Base-by-base conservation (phyloP, 2,888 invertebrate species). In the Amiota minor region DNA sequence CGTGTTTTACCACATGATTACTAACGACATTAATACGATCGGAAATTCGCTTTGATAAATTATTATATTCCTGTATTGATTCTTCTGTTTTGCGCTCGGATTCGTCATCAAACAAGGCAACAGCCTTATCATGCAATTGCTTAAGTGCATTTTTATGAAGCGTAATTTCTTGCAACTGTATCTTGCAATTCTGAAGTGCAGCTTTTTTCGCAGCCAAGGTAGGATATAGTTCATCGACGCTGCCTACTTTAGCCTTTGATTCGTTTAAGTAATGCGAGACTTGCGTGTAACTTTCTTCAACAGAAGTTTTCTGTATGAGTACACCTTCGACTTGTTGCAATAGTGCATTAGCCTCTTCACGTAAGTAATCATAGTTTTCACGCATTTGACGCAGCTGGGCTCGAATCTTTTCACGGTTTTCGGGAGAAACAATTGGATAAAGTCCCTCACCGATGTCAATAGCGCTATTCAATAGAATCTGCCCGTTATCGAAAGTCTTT, bases 201-300 rank as follows among this genome's bases (percentile, higher is more conserved):
- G 94, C 92, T 90, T 97, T 97, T 90, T 98, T 98, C 81, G 98
- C 96, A 1, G 95, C 94, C 68, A 98, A 91, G 0, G 94, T 95
- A 1, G 96, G 93, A 82, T 96, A 93, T 4, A 96, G 89, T 78
- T 94, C 93, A 71, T 93, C 92, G 70, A 93, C 93, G 55, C 93
- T 93, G 1, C 93, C 92, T 50, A 97, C 91, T 86, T 95, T 95
- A 68, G 92, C 92, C 87, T 95, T 94, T 0, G 93, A 93, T 80
- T 97, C 97, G 72, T 92, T 92, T 46, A 98, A 92, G 96, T 98
- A 98, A 86, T 94, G 93, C 79, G 94, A 94, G 9, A 97, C 94
- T 91, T 97, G 97, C 65, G 94, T 94, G 80, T 96, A 95, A 77
- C 96, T 97, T 82, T 98, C 97, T 88, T 98, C 97, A 88, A 98